Evolutionary conservation across 1,140 invertebrate species (phyloP), one percentile per base, ranked within the genome.

Genomic region (Sminthurides bifidus): DNA sequence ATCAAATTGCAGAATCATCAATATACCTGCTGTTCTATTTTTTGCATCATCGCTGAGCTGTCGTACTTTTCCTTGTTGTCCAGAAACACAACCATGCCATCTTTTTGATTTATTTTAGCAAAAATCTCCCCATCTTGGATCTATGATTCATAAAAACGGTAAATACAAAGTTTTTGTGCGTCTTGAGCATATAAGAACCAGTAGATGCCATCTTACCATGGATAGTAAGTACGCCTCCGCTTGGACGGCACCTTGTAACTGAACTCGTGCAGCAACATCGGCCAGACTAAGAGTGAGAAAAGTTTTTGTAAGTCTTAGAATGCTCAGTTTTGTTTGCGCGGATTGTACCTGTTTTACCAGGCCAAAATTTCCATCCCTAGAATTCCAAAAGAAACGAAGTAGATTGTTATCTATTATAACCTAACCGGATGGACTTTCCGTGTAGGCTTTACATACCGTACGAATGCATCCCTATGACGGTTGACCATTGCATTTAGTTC

Each of bases 61-160:
- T 93, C 86, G 69, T 91, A 94, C 69, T 92, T 93, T 70, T 96
- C 91, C 29, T 92, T 91, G 75, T 90, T 90, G 70, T 96, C 92
- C 60, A 90, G 82, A 69, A 98, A 97, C 24, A 91, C 76, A 15
- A 98, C 92, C 92, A 96, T 98, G 12, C 92, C 92, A 74, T 96
- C 92, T 72, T 92, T 92, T 73, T 96, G 90, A 75, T 96, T 95
- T 50, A 98, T 96, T 59, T 86, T 87, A 1, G 92, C 93, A 77
- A 85, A 95, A 62, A 98, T 96, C 76, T 96, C 90, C 49, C 87
- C 86, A 73, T 94, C 89, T 75, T 95, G 89, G 66, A 98, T 97
- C 92, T 95, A 17, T 49, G 40, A 35, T 35, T 10, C n/a, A 35
- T 35, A 35, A 35, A 35, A 35, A n/a, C 33, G n/a, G 10, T 35